Conservation (phyloP, 2,797 vertebrate genomes). For the Apogon hyalosoma region DNA sequence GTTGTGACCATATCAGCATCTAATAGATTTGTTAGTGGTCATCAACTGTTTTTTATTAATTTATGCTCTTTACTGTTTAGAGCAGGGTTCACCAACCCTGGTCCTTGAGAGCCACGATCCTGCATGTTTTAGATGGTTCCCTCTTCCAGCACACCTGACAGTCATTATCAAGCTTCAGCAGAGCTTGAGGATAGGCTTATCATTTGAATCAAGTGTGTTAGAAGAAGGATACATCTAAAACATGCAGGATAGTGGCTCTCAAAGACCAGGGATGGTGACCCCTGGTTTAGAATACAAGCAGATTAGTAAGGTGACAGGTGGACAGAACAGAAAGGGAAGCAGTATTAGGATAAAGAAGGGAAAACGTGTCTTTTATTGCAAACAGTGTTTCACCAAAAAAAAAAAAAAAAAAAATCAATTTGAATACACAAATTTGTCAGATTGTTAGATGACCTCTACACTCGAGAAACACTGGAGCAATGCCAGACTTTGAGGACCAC, state of each 20-base stretch:
- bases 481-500: conserved; percentile 27
- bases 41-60: neutral
- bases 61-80: neutral
- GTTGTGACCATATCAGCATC: neutral
- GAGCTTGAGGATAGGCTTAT: too few species aligned
- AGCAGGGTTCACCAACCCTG: too few species aligned
- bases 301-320: conserved; percentile 11
- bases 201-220: too few species aligned
- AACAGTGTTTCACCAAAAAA: conserved; percentile 22
- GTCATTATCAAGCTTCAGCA: too few species aligned
- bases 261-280: too few species aligned
- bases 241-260: too few species aligned
- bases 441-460: neutral
- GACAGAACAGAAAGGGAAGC: conserved; percentile 10
- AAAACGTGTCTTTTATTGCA: conserved; percentile 16
- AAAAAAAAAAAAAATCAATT: neutral
- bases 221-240: too few species aligned
- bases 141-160: too few species aligned
- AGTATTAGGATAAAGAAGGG: conserved; percentile 8
- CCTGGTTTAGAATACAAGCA: neutral
- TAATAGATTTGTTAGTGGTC: neutral
- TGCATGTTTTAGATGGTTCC: too few species aligned
- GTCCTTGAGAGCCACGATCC: too few species aligned
- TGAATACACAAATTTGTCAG: neutral
- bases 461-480: conserved; percentile 24